Base-by-base conservation (phyloP, 2,888 invertebrate genomes). In the Tetanocera ferruginea region DNA sequence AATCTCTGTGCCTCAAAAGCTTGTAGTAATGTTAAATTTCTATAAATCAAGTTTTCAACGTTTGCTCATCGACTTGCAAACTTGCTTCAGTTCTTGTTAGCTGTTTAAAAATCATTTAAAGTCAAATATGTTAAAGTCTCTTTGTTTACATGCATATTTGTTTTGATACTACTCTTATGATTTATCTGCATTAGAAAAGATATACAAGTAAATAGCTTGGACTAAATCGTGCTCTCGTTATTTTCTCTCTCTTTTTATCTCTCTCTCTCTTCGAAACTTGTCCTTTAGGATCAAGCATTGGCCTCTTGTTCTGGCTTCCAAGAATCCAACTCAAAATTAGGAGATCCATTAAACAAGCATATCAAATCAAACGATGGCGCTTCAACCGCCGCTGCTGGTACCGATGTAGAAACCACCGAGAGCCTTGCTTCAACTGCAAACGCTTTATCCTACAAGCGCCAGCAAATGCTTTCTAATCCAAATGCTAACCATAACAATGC, bases 261-360 rank as follows among this genome's bases (percentile, higher is more conserved):
- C 69, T 78, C 60, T 73, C 64, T 77, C 57, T 70, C 51, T 62
- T 70, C 62, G 23, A 69, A 64, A 74, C 64, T 72, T 60, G 64
- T 67, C 77, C 79, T 77, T 78, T 79, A 85, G 85, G 85, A 85
- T 81, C 83, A 83, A 82, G 78, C 81, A 80, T 82, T 84, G 83
- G 80, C 81, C 80, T 81, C 83, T 76, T 81, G 83, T 82, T 82
- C 81, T 78, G 83, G 82, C 81, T 82, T 82, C 80, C 85, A 85
- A 83, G 85, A 79, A 77, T 52, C 64, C 23, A 75, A 77, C 62
- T 75, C 79, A 75, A 79, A 78, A 78, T 55, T 76, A 77, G 69
- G 73, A 19, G 78, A 71, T 64, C 70, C 76, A 51, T 75, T 72
- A 37, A 78, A 57, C 76, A 80, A 78, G 70, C 74, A 60, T 57